Base-by-base conservation (phyloP, 2,888 invertebrate genomes). In the Teleogryllus oceanicus region DNA sequence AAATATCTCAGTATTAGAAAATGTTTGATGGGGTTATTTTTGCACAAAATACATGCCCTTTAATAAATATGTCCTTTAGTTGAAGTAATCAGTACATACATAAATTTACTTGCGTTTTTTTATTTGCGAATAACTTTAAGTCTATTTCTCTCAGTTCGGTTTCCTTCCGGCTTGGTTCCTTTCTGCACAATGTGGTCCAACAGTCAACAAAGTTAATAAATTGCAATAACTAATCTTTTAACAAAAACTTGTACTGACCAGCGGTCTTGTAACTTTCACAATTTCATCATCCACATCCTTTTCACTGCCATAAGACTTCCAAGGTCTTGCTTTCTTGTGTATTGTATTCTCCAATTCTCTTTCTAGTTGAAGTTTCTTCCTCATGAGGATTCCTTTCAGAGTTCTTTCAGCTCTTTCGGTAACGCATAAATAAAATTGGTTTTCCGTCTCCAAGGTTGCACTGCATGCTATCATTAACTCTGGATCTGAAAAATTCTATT, bases 301-400 rank as follows among this genome's bases (percentile, higher is more conserved):
- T 1, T 62, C 62, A 62, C 62, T 62, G 4, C 62, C 62, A 62
- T 18, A 62, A 10, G 62, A 62, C 62, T 62, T n/a, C 62, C 62
- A 62, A 18, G n/a, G 5, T 62, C n/a, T 62, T 62, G 62, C 62
- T 18, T n/a, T 62, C 62, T 62, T 62, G 62, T 62, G n/a, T 18
- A 62, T 62, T 62, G 62, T 62, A 62, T 62, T 62, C n/a, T 62
- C 62, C n/a, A 62, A 18, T 62, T 62, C 62, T 62, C n/a, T n/a
- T 62, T 62, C n/a, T 62, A 62, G 16, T n/a, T 62, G 62, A 18
- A n/a, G 13, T 62, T 62, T 62, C 62, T 62, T 62, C n/a, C 62
- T 62, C 62, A 13, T 62, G 12, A 62, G 62, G 1, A 62, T 62
- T 62, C n/a, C 62, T 62, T 62, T 13, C 13, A n/a, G 16, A 62